A percentile compares a stretch with the other conserved stretches of the same genome.
Evolutionary conservation across 2,113 vertebrate genomes (phyloP).

Genomic region (Charina bottae): DNA sequence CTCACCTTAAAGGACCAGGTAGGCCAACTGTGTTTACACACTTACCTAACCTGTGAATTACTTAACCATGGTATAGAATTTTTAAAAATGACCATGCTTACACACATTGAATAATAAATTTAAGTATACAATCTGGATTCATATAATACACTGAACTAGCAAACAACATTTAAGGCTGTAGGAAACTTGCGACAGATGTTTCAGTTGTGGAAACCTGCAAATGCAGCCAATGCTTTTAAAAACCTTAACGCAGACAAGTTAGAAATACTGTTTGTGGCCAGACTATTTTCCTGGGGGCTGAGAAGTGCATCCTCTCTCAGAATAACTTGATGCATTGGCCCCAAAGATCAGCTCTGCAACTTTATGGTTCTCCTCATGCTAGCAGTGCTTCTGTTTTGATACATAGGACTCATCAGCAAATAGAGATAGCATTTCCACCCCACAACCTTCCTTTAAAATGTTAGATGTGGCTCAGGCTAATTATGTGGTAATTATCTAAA

Average conservation of each 20-base stretch:
- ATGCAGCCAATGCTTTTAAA: neutral
- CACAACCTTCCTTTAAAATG: neutral
- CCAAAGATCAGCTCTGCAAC: neutral
- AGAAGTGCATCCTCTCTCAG: neutral
- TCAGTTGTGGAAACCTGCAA: neutral
- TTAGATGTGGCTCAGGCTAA: neutral
- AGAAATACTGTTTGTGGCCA: neutral
- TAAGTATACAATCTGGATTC: neutral
- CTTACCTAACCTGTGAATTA: neutral
- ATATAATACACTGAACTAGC: neutral
- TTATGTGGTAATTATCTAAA: neutral
- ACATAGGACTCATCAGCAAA: neutral
- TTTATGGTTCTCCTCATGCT: neutral
- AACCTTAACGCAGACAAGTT: neutral
- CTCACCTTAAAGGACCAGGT: neutral
- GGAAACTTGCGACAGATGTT: neutral
- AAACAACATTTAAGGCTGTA: neutral
- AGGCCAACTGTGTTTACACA: neutral
- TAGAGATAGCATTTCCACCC: neutral
- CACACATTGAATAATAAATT: neutral
- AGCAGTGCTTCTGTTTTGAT: neutral
- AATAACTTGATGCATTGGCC: neutral
- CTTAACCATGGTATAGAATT: neutral
- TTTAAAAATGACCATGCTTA: neutral
- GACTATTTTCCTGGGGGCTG: neutral